These are phyloP conservation scores for Porites evermanni DNA, from an alignment of 92 coral and sea anemone species.

Conservation along the genomic window DNA sequence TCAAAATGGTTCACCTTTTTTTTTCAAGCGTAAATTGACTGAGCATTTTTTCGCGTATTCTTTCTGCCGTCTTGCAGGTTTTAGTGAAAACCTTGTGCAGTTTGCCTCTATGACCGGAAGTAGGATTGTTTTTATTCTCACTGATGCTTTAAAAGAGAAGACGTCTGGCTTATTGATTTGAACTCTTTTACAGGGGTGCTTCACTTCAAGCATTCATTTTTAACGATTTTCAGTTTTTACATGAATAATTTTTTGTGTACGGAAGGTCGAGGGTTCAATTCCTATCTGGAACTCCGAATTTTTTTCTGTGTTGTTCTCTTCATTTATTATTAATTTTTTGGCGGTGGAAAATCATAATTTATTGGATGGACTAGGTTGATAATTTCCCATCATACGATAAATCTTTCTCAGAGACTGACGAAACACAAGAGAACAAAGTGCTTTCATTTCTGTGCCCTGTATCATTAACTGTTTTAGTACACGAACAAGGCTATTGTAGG, in stretches of 20 bases:
- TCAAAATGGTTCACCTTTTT: background rate
- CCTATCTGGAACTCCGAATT: too few relatives aligned
- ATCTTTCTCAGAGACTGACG: too few relatives aligned
- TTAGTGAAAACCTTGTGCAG: background rate
- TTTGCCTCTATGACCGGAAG: constrained; percentile 12
- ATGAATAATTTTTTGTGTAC: too few relatives aligned
- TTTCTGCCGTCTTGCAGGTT: background rate
- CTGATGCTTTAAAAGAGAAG: too few relatives aligned
- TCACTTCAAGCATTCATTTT: too few relatives aligned
- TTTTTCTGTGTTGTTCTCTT: too few relatives aligned
- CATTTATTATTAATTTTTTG: too few relatives aligned
- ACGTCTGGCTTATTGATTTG: background rate
- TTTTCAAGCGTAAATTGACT: background rate
- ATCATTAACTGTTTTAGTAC: too few relatives aligned
- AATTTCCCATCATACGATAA: background rate
- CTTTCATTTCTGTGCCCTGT: background rate
- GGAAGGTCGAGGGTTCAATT: too few relatives aligned
- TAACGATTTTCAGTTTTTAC: too few relatives aligned
- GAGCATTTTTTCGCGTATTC: background rate
- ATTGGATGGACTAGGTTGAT: background rate
- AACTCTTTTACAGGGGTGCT: background rate
- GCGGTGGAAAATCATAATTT: too few relatives aligned
- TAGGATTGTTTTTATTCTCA: background rate
- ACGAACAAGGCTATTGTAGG: too few relatives aligned
- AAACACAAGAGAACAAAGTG: background rate